Evolutionary conservation across 2,888 invertebrate species (phyloP).

Genomic region (Mesorhabditis belari): DNA sequence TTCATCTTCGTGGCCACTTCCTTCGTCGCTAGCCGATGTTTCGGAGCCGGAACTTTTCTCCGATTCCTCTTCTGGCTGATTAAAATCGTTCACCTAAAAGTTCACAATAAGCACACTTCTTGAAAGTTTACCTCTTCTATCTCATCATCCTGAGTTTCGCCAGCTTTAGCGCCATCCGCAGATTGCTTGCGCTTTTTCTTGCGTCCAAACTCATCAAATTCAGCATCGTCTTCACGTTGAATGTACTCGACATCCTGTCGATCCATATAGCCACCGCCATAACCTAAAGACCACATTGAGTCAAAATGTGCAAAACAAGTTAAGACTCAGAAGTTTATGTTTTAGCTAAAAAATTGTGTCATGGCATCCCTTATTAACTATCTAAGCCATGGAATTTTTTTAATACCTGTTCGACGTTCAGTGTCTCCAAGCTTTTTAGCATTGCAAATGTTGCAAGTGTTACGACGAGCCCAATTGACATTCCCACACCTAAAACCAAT

Average conservation of each 20-base stretch:
- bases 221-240: slow-evolving; percentile 68
- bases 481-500: slow-evolving; percentile 73
- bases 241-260: slow-evolving; percentile 77
- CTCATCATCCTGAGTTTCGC: background rate
- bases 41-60: slow-evolving; percentile 2
- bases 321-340: too few species aligned
- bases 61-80: background rate
- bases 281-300: slow-evolving; percentile 53
- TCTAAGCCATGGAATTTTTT: background rate
- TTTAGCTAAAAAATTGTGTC: background rate
- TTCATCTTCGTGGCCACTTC: slow-evolving; percentile 1
- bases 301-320: too few species aligned
- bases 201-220: slow-evolving; percentile 74
- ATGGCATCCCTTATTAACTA: background rate
- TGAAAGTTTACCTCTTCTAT: too few species aligned
- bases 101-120: background rate
- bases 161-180: background rate
- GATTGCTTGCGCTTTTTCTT: slow-evolving; percentile 39
- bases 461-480: slow-evolving; percentile 94
- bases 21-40: background rate
- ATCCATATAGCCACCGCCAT: slow-evolving; percentile 60
- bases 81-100: background rate
- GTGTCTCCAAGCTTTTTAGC: slow-evolving; percentile 73
- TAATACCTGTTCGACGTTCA: slow-evolving; percentile 33
- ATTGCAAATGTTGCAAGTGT: slow-evolving; percentile 95